A percentile compares a stretch with the other conserved stretches of the same genome.
Conservation (phyloP, 2,797 vertebrate species). For the Sebastes flavidus region DNA sequence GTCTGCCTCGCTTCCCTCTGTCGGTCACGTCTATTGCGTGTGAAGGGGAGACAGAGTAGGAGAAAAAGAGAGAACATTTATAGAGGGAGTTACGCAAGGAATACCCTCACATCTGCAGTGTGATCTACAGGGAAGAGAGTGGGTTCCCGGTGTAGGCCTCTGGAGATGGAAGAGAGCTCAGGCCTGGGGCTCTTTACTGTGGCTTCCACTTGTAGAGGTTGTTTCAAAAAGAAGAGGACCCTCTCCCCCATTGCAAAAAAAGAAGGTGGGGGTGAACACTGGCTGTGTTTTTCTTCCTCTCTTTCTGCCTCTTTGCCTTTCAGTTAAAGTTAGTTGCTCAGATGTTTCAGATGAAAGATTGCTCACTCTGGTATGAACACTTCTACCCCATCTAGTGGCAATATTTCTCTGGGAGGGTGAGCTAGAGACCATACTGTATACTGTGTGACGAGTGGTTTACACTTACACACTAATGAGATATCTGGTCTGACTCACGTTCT, state of each 20-base stretch:
- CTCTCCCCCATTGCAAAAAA: neutral
- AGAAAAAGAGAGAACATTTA: neutral
- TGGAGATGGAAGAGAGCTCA: neutral
- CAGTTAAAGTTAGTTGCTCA: neutral
- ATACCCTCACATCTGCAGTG: neutral
- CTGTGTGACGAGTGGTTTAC: neutral
- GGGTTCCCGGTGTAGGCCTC: slow-evolving; percentile 8
- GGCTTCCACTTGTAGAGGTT: neutral
- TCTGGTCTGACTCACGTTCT: neutral
- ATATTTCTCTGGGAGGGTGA: neutral
- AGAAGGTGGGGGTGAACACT: neutral
- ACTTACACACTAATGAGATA: neutral
- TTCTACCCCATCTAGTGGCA: slow-evolving; percentile 78
- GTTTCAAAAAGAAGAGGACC: neutral
- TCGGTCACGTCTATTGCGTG: slow-evolving; percentile 6
- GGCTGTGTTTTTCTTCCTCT: neutral
- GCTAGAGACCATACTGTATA: neutral
- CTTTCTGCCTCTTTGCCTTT: neutral
- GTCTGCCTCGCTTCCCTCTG: slow-evolving; percentile 6
- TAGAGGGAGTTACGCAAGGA: neutral
- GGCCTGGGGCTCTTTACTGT: slow-evolving; percentile 17
- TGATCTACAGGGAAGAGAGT: slow-evolving; percentile 6
- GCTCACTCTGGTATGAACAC: slow-evolving; percentile 28
- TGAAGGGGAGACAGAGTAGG: neutral
- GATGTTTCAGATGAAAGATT: slow-evolving; percentile 8